Conservation (phyloP, 2,113 vertebrate species). For the Microtus oregoni region DNA sequence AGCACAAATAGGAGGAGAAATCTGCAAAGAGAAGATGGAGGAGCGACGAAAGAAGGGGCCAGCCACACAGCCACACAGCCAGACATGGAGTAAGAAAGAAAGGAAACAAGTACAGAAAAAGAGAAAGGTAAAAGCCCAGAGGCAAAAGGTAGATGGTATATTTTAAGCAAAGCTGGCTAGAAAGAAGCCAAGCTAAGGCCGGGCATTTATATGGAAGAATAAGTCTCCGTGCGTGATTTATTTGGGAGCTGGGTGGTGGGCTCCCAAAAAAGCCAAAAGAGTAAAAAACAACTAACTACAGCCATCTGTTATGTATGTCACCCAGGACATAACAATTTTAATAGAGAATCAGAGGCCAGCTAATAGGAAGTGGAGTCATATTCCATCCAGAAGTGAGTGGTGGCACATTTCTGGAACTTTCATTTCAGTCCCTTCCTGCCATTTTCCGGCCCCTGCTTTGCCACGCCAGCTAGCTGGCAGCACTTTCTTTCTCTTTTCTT, state of each 20-base stretch:
- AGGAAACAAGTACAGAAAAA: background rate
- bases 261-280: background rate
- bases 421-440: background rate
- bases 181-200: background rate
- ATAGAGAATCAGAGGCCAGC: background rate
- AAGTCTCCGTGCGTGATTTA: background rate
- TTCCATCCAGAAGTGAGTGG: conserved; percentile 16
- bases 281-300: background rate
- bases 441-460: background rate
- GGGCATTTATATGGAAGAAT: background rate
- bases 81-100: background rate
- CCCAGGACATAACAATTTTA: background rate
- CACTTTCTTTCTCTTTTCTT: background rate
- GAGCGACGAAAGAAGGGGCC: background rate
- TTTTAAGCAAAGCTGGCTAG: background rate
- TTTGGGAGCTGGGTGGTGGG: background rate
- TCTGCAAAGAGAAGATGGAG: background rate
- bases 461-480: background rate
- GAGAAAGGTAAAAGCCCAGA: background rate
- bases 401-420: background rate
- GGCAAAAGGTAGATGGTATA: background rate
- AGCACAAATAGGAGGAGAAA: background rate
- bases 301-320: background rate
- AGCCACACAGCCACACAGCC: background rate
- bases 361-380: background rate